These are phyloP conservation scores for Puntigrus tetrazona DNA, from an alignment of 2,113 vertebrate genomes.

Conservation along the genomic window DNA sequence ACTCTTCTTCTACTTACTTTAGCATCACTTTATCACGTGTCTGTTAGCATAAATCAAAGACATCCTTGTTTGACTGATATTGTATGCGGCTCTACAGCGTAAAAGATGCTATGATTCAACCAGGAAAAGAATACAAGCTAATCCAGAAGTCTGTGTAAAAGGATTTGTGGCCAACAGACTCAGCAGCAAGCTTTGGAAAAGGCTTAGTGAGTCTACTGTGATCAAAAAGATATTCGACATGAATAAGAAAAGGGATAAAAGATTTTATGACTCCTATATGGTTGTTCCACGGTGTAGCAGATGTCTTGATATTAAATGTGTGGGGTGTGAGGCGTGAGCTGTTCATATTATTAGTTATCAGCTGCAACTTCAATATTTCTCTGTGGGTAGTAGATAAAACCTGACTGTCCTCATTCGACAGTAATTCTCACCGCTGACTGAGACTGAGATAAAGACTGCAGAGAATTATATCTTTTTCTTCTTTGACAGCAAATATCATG, in stretches of 20 bases:
- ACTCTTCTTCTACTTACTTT: too few relatives aligned
- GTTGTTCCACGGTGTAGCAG: neutral
- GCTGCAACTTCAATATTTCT: slow-evolving; percentile 25
- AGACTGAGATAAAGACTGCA: slow-evolving; percentile 10
- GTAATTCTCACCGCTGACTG: neutral
- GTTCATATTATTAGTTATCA: slow-evolving; percentile 25
- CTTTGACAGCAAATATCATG: slow-evolving; percentile 15
- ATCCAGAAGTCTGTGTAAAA: neutral
- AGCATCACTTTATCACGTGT: neutral
- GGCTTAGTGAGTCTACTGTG: neutral
- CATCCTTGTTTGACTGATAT: neutral
- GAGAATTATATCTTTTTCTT: neutral
- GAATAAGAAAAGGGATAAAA: slow-evolving; percentile 10
- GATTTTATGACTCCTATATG: neutral
- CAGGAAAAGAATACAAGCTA: neutral
- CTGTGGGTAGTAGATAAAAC: slow-evolving; percentile 26
- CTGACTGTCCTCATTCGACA: neutral
- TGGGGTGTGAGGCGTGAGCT: neutral
- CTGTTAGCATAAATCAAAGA: neutral
- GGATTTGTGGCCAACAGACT: neutral
- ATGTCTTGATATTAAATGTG: slow-evolving; percentile 23
- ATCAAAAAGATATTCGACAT: neutral
- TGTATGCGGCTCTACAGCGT: neutral
- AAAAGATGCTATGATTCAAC: neutral
- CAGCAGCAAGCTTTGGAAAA: neutral